A percentile compares a stretch with the other conserved stretches of the same genome.
phyloP scores from a whole-genome alignment of 2,797 vertebrate genomes.

The Sparidentex hasta region DNA sequence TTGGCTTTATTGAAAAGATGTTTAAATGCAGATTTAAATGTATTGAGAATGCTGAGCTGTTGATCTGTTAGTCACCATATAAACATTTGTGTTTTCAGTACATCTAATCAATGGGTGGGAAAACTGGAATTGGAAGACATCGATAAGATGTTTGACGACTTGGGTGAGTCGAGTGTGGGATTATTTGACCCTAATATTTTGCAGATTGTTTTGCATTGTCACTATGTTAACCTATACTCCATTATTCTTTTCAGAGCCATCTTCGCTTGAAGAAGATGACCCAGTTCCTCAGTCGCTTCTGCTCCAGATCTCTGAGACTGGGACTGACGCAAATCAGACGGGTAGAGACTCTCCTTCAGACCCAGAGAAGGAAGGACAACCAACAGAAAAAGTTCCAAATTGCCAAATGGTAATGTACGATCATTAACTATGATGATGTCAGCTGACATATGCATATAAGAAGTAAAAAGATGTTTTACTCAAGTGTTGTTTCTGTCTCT shows the following conservation, averaged over 20 bases:
- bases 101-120: conserved; percentile 32
- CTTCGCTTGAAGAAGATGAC: conserved; percentile 12
- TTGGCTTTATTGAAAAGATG: background rate
- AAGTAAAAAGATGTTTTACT: background rate
- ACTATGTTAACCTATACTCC: background rate
- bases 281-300: conserved; percentile 34
- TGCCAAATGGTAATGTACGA: conserved; percentile 26
- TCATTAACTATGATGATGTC: background rate
- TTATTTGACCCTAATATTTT: background rate
- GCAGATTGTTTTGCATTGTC: background rate
- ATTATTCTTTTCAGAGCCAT: conserved; percentile 63
- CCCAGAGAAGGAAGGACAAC: background rate
- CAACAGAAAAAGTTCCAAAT: background rate
- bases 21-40: background rate
- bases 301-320: conserved; percentile 39
- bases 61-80: background rate
- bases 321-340: background rate
- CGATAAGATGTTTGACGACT: conserved; percentile 81
- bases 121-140: conserved; percentile 61
- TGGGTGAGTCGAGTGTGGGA: conserved; percentile 70
- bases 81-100: conserved; percentile 63
- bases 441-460: background rate
- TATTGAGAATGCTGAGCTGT: background rate
- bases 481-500: background rate
- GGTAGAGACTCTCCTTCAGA: background rate